Evolutionary conservation across 2,113 vertebrate species (phyloP), one percentile per base, ranked within the genome.

Genomic region (Psephotus haematonotus): DNA sequence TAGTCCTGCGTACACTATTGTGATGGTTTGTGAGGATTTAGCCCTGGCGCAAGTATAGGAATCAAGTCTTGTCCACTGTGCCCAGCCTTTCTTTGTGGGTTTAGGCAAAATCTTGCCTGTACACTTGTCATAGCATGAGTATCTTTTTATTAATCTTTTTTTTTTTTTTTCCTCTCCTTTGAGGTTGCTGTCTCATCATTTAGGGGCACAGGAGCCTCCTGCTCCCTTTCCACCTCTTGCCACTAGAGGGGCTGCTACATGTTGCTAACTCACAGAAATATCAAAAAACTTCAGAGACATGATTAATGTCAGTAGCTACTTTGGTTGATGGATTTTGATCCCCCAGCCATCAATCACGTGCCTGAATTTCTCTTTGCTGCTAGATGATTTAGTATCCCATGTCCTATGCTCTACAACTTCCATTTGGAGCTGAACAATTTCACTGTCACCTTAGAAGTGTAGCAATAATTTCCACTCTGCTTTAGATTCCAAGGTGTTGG

Each of bases 321-420:
- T 76, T 83, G 50, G 47, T 86, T 96, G 95, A 97, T 88, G 90
- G 83, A 96, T 96, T 96, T 95, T 97, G 95, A 97, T 97, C 86
- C 89, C 71, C 17, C 47, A 95, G 39, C n/a, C 72, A 96, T 96
- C 83, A 91, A 77, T 97, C 88, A 92, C 68, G 43, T 90, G 53
- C 50, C 74, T 90, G 92, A 96, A 97, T 95, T 93, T 88, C 68
- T 96, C 68, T 83, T 31, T 94, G 76, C 60, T 96, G 63, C 41
- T 85, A 75, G 69, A 88, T 96, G 93, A 97, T 97, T 97, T 96
- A 96, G n/a, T 91, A 92, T 79, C 35, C 47, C 15, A 72, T 76
- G 91, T 94, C 53, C 70, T 93, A 29, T 82, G 52, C 81, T 95
- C 65, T 78, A 92, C 44, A 93, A 64, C n/a, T 96, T 96, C 64